Conservation (phyloP, 1,140 invertebrate species). For the Drosophila miranda region DNA sequence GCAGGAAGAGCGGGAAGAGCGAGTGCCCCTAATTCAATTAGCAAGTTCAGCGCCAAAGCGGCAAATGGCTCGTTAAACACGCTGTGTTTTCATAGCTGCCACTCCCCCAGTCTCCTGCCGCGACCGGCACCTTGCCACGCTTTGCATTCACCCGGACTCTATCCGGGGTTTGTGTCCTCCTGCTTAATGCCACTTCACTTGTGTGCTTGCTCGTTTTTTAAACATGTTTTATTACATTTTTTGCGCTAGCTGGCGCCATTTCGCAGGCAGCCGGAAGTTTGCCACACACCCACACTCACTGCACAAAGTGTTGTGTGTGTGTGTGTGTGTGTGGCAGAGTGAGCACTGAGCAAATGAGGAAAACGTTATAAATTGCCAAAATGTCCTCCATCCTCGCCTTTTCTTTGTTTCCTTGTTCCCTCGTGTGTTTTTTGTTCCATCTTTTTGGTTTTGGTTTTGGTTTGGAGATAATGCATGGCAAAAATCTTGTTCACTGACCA, state of each 20-base stretch:
- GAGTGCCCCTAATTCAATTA: constrained; percentile 74
- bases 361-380: constrained; percentile 78
- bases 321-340: constrained; percentile 46
- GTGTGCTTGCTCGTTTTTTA: constrained; percentile 52
- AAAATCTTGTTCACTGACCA: constrained; percentile 67
- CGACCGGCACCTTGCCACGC: background rate
- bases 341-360: constrained; percentile 72
- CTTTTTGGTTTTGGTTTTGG: constrained; percentile 33
- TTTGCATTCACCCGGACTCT: constrained; percentile 27
- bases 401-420: constrained; percentile 27
- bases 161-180: constrained; percentile 29
- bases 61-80: constrained; percentile 80
- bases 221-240: constrained; percentile 72
- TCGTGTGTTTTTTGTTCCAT: constrained; percentile 5
- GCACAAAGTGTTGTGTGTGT: background rate
- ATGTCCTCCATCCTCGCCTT: constrained; percentile 6
- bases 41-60: constrained; percentile 78
- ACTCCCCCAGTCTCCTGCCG: background rate
- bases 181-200: constrained; percentile 73
- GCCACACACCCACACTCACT: background rate
- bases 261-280: constrained; percentile 65
- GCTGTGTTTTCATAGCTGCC: constrained; percentile 60
- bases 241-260: constrained; percentile 64
- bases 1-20: constrained; percentile 4
- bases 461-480: constrained; percentile 60